Evolutionary conservation across 1,140 invertebrate species (phyloP).

Genomic region (Papilio dardanus): DNA sequence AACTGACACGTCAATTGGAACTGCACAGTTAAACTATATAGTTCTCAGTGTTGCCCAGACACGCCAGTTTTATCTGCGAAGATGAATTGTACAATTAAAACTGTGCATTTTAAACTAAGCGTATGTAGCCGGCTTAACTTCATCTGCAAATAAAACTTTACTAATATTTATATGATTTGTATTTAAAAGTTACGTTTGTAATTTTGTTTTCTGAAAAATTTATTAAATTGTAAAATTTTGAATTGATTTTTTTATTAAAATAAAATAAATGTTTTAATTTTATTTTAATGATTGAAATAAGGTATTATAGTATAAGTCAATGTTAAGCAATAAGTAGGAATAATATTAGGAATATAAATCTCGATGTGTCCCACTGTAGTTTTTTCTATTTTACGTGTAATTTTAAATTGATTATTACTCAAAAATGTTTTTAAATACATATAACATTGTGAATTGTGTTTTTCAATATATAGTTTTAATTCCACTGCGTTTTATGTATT

Average conservation of each 20-base stretch:
- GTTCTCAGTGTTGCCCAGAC: too few relatives aligned
- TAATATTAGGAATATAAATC: slow-evolving; percentile 25
- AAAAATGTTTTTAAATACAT: too few relatives aligned
- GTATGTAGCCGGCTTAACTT: too few relatives aligned
- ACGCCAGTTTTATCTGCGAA: too few relatives aligned
- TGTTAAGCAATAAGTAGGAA: slow-evolving; percentile 47
- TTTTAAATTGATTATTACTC: slow-evolving; percentile 2
- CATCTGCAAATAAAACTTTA: not conserved
- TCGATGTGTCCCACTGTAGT: slow-evolving; percentile 21
- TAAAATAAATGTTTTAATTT: not conserved
- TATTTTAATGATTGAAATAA: not conserved
- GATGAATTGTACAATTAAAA: too few relatives aligned
- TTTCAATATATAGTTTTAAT: slow-evolving; percentile 2
- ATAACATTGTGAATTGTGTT: slow-evolving; percentile 1
- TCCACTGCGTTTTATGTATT: not conserved
- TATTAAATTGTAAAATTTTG: not conserved
- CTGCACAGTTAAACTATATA: too few relatives aligned
- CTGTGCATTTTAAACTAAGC: too few relatives aligned
- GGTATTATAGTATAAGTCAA: slow-evolving; percentile 45
- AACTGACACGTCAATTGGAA: too few relatives aligned
- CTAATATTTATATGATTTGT: not conserved
- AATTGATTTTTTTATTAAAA: not conserved
- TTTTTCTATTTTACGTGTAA: not conserved
- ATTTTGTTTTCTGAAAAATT: too few relatives aligned
- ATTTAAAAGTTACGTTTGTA: too few relatives aligned